Percentiles rank a stretch among this genome's conserved stretches.
These are phyloP conservation scores for Asbolus verrucosus DNA, from an alignment of 1,140 invertebrate genomes.

Conservation along the genomic window DNA sequence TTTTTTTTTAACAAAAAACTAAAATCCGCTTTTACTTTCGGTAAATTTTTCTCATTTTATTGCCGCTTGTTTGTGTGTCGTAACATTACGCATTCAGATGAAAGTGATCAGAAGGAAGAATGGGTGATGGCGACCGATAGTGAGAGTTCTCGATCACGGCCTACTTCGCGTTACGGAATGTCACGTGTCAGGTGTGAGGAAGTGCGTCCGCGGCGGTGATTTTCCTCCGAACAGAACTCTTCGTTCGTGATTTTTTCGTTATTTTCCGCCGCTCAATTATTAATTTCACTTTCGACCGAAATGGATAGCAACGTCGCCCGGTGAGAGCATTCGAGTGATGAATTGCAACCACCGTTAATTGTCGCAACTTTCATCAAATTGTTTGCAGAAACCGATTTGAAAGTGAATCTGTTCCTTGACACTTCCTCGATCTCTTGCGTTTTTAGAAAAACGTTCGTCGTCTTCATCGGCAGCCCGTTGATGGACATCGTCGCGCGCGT, in stretches of 20 bases:
- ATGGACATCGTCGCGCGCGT: constrained; percentile 50
- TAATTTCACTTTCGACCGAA: constrained; percentile 27
- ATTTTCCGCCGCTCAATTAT: not conserved
- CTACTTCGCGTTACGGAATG: too few relatives aligned
- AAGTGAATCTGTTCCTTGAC: constrained; percentile 26
- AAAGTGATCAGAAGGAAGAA: not conserved
- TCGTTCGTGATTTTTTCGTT: constrained; percentile 5
- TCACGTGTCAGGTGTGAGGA: constrained; percentile 12
- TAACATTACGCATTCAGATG: constrained; percentile 15
- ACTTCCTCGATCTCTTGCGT: too few relatives aligned
- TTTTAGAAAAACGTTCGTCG: constrained; percentile 29
- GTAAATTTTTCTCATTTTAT: too few relatives aligned
- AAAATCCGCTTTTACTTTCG: constrained; percentile 30
- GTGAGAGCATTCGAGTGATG: constrained; percentile 24
- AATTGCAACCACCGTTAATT: constrained; percentile 26
- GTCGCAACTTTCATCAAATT: constrained; percentile 2
- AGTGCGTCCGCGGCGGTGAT: constrained; percentile 16
- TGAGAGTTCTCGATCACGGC: constrained; percentile 14
- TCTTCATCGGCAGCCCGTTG: constrained; percentile 51
- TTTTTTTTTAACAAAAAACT: too few relatives aligned
- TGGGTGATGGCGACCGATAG: not conserved
- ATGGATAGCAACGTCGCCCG: too few relatives aligned
- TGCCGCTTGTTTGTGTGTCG: too few relatives aligned
- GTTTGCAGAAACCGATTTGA: constrained; percentile 1
- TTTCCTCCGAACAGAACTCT: too few relatives aligned